These are phyloP conservation scores for Heliconius ismenius DNA, from an alignment of 2,888 invertebrate genomes.

Conservation along the genomic window DNA sequence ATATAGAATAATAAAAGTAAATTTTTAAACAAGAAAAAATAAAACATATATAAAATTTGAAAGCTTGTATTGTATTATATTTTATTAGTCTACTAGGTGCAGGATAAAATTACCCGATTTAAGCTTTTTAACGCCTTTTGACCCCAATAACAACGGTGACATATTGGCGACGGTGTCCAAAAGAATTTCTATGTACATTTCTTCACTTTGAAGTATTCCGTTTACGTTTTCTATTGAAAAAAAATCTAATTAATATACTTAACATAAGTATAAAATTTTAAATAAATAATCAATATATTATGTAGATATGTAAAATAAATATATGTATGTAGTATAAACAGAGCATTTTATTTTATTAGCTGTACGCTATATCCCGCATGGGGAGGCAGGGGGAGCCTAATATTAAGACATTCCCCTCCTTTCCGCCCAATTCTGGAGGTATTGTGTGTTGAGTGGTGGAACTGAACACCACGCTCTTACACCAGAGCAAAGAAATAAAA, in stretches of 20 bases:
- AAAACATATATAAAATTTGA: not conserved
- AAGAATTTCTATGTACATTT: constrained; percentile 84
- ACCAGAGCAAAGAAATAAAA: not conserved
- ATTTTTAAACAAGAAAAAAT: not conserved
- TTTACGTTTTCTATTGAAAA: constrained; percentile 80
- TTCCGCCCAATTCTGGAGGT: not conserved
- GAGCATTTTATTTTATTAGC: not conserved
- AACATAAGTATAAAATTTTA: no score
- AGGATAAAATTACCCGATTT: constrained; percentile 71
- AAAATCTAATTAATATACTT: no score
- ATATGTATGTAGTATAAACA: no score
- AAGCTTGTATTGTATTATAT: not conserved
- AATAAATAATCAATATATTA: no score
- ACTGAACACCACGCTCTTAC: not conserved
- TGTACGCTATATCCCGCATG: not conserved
- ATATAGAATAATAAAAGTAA: not conserved
- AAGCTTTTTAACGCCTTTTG: constrained; percentile 82
- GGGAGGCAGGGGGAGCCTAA: no score
- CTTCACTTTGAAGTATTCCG: constrained; percentile 85
- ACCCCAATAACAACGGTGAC: constrained; percentile 82
- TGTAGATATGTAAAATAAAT: no score
- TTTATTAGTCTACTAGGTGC: not conserved
- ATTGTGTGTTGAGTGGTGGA: not conserved
- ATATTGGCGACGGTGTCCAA: constrained; percentile 82
- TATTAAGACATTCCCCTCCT: no score